Conservation (phyloP, 2,797 vertebrate genomes). For the Clangula hyemalis region DNA sequence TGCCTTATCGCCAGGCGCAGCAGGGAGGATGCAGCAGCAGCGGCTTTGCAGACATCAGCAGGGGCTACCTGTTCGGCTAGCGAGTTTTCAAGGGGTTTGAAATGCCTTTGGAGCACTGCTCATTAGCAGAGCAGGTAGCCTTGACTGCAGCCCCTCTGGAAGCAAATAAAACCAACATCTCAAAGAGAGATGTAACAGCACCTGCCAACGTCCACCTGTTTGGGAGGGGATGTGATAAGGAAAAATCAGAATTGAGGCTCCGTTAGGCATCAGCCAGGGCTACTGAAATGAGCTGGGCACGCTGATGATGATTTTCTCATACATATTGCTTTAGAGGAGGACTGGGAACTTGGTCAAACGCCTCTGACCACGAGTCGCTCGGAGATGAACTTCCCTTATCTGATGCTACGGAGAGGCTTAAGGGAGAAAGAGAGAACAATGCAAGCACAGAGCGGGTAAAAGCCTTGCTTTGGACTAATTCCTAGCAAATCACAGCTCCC, state of each 20-base stretch:
- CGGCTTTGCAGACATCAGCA: background rate
- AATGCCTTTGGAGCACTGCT: background rate
- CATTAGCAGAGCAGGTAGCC: background rate
- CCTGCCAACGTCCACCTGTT: background rate
- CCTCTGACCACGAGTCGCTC: background rate
- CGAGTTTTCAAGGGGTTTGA: background rate
- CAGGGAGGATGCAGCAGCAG: background rate
- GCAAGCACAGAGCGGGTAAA: background rate
- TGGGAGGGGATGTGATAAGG: background rate
- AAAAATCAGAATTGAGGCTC: background rate
- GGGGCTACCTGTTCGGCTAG: background rate
- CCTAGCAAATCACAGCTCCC: background rate
- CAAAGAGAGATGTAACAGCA: background rate
- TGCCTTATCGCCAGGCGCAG: background rate
- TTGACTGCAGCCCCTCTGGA: background rate
- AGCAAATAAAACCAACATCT: background rate
- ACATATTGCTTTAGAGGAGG: background rate
- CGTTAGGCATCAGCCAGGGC: background rate
- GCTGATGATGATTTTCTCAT: accelerated
- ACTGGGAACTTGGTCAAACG: background rate
- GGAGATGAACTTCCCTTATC: background rate
- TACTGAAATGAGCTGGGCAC: background rate
- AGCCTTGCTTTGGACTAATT: background rate
- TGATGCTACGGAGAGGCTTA: background rate
- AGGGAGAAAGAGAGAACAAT: background rate